Evolutionary conservation across 2,113 vertebrate genomes (phyloP).

Genomic region (Syrmaticus mikado): DNA sequence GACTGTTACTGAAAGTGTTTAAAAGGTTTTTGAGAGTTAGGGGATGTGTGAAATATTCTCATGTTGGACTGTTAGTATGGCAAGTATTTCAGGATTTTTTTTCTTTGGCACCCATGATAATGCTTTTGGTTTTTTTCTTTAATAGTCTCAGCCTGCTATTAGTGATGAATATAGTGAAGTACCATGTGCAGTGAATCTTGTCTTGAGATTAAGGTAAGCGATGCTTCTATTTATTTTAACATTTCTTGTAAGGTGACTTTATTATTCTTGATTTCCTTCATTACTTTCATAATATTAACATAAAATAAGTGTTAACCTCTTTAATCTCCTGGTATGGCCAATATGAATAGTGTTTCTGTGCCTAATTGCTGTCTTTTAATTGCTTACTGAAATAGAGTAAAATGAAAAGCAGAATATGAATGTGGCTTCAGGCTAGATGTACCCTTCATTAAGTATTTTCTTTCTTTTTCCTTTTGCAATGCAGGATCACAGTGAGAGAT

Average conservation of each 20-base stretch:
- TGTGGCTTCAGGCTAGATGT: conserved; percentile 66
- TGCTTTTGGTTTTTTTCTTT: neutral
- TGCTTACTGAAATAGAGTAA: conserved; percentile 56
- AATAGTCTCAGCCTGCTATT: conserved; percentile 86
- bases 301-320: conserved; percentile 58
- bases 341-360: conserved; percentile 52
- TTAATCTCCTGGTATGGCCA: conserved; percentile 64
- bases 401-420: conserved; percentile 62
- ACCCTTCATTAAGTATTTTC: conserved; percentile 76
- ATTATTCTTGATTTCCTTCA: conserved; percentile 42
- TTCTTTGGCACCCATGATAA: neutral
- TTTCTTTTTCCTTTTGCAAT: conserved; percentile 48
- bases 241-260: neutral
- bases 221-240: conserved; percentile 31
- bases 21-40: conserved; percentile 27
- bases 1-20: neutral
- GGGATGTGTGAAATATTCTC: conserved; percentile 23
- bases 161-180: conserved; percentile 80
- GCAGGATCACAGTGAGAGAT: conserved; percentile 80
- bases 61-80: neutral
- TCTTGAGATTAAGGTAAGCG: conserved; percentile 95
- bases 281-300: conserved; percentile 70
- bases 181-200: conserved; percentile 91
- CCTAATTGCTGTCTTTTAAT: conserved; percentile 73
- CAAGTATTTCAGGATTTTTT: neutral